Evolutionary conservation across 2,888 invertebrate species (phyloP), one percentile per base, ranked within the genome.

Genomic region (Sarcophaga rosellei): DNA sequence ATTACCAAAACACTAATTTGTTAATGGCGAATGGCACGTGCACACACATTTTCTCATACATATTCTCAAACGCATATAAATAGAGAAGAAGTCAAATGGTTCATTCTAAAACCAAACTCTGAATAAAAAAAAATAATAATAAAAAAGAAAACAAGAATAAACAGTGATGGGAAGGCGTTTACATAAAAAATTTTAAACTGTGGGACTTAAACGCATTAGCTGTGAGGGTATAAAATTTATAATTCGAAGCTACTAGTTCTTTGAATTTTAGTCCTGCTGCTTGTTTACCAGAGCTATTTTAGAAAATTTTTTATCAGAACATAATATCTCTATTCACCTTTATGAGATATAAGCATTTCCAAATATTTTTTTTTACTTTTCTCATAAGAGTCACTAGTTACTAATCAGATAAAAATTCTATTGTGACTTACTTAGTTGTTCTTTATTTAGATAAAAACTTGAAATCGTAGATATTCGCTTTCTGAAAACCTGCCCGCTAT

Each of bases 41-140:
- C 23, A 53, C 53, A 76, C 35, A 45, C 63, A 79, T n/a, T 35
- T 35, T 35, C 35, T 8, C 35, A 35, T 35, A 35, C 8, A 35
- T 35, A 35, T 35, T 35, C 35, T 15, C 61, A 11, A 25, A 73
- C 20, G n/a, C 35, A 59, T 12, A 20, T 20, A 82, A 87, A 90
- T 90, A n/a, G 65, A 72, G 88, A 90, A 89, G 90, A 78, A 78
- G 81, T 84, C 81, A 84, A 78, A 90, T 88, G 89, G 87, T 89
- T 89, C 85, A 78, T 35, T 63, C 70, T 69, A 79, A 57, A 79
- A 69, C 70, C 35, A 35, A 35, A 35, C 35, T 35, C 35, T 35
- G 35, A 35, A 35, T 35, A 35, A 8, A 53, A 75, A 69, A 70
- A n/a, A 53, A 21, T n/a, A 25, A 73, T 35, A 47, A n/a, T n/a